phyloP scores from a whole-genome alignment of 2,113 vertebrate species.

The Fregata magnificens region DNA sequence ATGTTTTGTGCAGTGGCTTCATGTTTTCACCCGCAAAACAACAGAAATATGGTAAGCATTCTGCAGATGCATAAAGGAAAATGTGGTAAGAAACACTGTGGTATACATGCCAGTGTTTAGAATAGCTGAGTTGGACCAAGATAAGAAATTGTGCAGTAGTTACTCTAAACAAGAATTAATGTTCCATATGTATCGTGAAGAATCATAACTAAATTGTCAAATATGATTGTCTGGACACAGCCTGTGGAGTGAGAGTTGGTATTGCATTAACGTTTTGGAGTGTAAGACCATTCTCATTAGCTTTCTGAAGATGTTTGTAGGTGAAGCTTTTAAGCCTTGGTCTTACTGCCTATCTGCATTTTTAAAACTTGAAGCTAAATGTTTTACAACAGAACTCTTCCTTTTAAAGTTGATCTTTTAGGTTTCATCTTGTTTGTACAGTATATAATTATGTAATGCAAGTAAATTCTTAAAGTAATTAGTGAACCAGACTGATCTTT shows the following conservation, averaged over 20 bases:
- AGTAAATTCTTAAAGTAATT: not conserved
- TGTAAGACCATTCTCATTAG: not conserved
- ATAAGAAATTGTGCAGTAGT: not conserved
- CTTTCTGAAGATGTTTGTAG: not conserved
- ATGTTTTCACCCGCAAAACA: not conserved
- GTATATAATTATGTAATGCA: not conserved
- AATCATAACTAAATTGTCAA: not conserved
- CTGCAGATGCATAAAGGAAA: not conserved
- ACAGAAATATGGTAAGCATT: not conserved
- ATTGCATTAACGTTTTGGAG: not conserved
- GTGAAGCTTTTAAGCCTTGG: not conserved
- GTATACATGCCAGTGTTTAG: not conserved
- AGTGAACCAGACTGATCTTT: slow-evolving; percentile 6
- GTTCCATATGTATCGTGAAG: not conserved
- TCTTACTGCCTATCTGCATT: not conserved
- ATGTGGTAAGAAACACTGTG: not conserved
- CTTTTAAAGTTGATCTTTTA: not conserved
- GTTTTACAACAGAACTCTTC: not conserved
- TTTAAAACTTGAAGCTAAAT: not conserved
- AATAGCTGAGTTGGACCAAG: not conserved
- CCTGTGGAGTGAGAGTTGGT: not conserved
- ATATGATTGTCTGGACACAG: not conserved
- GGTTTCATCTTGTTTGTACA: not conserved
- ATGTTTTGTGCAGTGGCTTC: not conserved
- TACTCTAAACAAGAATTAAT: not conserved